Evolutionary conservation across 2,113 vertebrate species (phyloP).

Genomic region (Nannospalax galili): DNA sequence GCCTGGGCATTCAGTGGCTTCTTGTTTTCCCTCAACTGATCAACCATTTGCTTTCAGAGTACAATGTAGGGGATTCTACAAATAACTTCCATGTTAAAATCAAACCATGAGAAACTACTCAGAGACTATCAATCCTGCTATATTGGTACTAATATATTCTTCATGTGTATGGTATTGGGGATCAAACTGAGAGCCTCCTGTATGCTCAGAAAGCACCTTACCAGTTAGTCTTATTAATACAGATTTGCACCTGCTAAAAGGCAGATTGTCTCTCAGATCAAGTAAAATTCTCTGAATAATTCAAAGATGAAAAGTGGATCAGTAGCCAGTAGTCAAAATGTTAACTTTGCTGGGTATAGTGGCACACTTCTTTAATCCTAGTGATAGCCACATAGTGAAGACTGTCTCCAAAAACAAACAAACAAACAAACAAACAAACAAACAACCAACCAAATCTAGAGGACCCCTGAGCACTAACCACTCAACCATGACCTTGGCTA

Average conservation of each 20-base stretch:
- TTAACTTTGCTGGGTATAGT: background rate
- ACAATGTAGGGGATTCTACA: constrained; percentile 4
- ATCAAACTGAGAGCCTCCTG: background rate
- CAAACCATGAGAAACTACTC: background rate
- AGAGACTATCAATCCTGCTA: constrained; percentile 12
- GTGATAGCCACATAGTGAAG: too few species aligned
- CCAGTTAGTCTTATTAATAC: background rate
- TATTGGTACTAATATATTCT: background rate
- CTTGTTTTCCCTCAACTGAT: background rate
- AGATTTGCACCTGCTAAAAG: constrained; percentile 31
- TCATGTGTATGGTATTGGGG: background rate
- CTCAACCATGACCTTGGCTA: background rate
- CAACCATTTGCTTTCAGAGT: constrained; percentile 46
- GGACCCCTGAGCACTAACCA: too few species aligned
- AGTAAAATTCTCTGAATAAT: background rate
- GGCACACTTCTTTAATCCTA: too few species aligned
- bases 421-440: too few species aligned
- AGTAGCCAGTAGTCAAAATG: background rate
- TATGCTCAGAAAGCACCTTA: background rate
- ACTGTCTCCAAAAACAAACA: too few species aligned
- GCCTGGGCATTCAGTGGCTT: background rate
- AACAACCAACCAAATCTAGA: too few species aligned
- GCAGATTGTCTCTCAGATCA: constrained; percentile 12
- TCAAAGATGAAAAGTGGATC: constrained; percentile 32
- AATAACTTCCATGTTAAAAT: background rate